Conservation (phyloP, 2,888 invertebrate species). For the Platerodrilus igneus region DNA sequence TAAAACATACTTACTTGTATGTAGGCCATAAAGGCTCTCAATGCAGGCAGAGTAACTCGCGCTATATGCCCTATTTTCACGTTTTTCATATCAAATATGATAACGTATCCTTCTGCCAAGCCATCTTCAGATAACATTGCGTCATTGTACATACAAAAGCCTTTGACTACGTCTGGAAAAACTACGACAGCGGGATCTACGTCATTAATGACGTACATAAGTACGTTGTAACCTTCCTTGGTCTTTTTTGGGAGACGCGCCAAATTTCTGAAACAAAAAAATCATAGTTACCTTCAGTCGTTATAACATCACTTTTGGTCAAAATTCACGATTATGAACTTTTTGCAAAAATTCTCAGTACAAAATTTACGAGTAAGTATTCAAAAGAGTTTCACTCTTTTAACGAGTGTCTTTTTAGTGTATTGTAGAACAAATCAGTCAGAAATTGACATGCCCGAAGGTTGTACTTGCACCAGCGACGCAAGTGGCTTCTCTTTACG, state of each 20-base stretch:
- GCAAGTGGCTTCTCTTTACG: too few species aligned
- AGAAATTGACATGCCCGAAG: too few species aligned
- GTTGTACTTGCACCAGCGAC: too few species aligned
- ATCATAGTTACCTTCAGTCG: slow-evolving; percentile 8
- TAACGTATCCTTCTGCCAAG: slow-evolving; percentile 52
- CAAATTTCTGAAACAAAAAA: slow-evolving; percentile 53
- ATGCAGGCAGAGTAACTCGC: slow-evolving; percentile 58
- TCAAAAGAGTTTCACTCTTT: too few species aligned
- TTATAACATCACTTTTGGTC: slow-evolving; percentile 6
- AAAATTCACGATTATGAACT: slow-evolving; percentile 3
- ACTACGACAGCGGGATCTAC: slow-evolving; percentile 60
- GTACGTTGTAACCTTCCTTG: slow-evolving; percentile 58
- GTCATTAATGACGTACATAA: slow-evolving; percentile 57
- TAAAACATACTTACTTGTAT: slow-evolving; percentile 55
- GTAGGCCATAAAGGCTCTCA: slow-evolving; percentile 62
- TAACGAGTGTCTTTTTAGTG: too few species aligned
- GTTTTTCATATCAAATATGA: slow-evolving; percentile 65
- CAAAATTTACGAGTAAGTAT: slow-evolving; percentile 8
- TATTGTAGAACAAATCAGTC: too few species aligned
- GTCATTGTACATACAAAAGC: slow-evolving; percentile 66
- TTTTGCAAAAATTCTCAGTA: slow-evolving; percentile 1
- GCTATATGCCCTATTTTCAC: slow-evolving; percentile 62
- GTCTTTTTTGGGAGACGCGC: slow-evolving; percentile 59
- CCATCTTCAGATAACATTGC: slow-evolving; percentile 59
- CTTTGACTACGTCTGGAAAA: slow-evolving; percentile 59